These are phyloP conservation scores for Abrostola triplasia DNA, from an alignment of 2,888 invertebrate species.

Conservation along the genomic window DNA sequence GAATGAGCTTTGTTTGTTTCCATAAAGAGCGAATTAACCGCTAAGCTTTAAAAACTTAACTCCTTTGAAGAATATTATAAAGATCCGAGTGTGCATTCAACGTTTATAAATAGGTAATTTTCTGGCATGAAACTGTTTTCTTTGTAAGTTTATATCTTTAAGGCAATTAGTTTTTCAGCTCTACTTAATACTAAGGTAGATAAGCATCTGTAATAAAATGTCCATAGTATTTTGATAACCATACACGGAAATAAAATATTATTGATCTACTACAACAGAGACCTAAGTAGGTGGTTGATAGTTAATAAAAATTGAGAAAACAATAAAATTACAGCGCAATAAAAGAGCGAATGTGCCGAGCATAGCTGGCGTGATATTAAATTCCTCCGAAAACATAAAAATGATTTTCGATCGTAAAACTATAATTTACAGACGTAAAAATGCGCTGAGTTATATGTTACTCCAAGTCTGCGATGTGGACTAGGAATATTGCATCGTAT, in stretches of 20 bases:
- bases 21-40: conserved; percentile 78
- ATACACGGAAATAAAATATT: conserved; percentile 66
- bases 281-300: conserved; percentile 84
- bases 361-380: conserved; percentile 87
- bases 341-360: conserved; percentile 86
- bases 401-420: conserved; percentile 89
- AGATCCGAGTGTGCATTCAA: conserved; percentile 70
- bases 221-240: conserved; percentile 31
- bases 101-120: conserved; percentile 70
- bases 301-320: conserved; percentile 89
- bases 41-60: conserved; percentile 75
- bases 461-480: conserved; percentile 67
- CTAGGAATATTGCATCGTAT: conserved; percentile 61
- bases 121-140: conserved; percentile 66
- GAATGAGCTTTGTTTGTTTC: conserved; percentile 61
- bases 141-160: conserved; percentile 63
- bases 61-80: conserved; percentile 78
- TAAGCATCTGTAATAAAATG: conserved; percentile 39
- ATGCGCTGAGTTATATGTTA: conserved; percentile 85
- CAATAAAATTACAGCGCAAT: conserved; percentile 88
- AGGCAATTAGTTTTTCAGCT: conserved; percentile 49
- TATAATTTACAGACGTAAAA: conserved; percentile 89
- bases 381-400: conserved; percentile 88
- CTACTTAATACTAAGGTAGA: conserved; percentile 18
- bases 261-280: conserved; percentile 72